Base-by-base conservation (phyloP, 2,797 vertebrate genomes). In the Crax fasciolata region DNA sequence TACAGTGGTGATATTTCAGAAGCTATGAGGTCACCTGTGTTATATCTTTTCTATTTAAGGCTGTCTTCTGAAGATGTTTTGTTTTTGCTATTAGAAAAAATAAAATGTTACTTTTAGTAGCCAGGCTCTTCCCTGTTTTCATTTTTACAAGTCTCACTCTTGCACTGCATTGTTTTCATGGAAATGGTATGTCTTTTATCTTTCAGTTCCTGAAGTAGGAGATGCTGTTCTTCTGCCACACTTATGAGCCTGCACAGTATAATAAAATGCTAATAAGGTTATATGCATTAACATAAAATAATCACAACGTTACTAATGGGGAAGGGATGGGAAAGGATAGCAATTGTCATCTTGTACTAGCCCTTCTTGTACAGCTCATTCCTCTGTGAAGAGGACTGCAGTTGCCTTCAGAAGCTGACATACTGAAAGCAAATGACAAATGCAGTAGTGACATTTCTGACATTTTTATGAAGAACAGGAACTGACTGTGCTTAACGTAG, bases 151-250 rank as follows among this genome's bases (percentile, higher is more conserved):
- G 21, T 51, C 24, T 79, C 4, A 43, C 3, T 11, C 24, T 59
- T 39, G 9, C 23, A 21, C 12, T 57, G 13, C 9, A 65, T 44
- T 49, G 13, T 35, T 79, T 72, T 84, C 18, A 62, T 25, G 19
- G n/a, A 81, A 81, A 21, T 0, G 0, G 2, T 39, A 12, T 24
- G 30, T 1, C 2, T 48, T 74, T 73, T 58, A 19, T 41, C 28
- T n/a, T 79, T 62, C n/a, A 32, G 2, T 28, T 93, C 43, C 49
- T 78, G 58, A 84, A 63, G n/a, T 6, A 87, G 13, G 10, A 72
- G 30, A n/a, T 58, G 13, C 7, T 86, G 32, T 1, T 30, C 88
- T 76, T 77, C 43, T 81, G 17, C 11, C 16, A 68, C 21, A 63
- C 51, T 63, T 49, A 32, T 54, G 39, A 94, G 48, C 44, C 11